phyloP scores from a whole-genome alignment of 2,113 vertebrate genomes.

The Xerus inauris region DNA sequence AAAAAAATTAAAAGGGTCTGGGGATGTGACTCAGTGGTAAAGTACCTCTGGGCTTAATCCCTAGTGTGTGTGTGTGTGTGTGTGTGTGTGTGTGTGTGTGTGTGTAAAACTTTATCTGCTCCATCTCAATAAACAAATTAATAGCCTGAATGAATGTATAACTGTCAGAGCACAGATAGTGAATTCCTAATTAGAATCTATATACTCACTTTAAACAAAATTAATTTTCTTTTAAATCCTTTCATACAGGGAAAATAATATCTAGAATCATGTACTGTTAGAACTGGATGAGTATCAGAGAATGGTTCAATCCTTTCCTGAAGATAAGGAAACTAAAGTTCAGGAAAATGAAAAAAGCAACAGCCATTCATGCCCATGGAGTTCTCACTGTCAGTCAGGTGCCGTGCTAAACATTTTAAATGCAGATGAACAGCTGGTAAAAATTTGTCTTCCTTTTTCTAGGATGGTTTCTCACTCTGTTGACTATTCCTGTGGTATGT shows the following conservation, averaged over 20 bases:
- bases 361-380: neutral
- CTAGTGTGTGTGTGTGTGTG: too few relatives aligned
- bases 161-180: neutral
- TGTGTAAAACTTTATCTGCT: too few relatives aligned
- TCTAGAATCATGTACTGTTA: neutral
- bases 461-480: neutral
- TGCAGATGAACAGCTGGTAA: neutral
- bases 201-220: neutral
- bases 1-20: too few relatives aligned
- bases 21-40: too few relatives aligned
- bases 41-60: too few relatives aligned
- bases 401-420: neutral
- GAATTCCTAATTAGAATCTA: slow-evolving; percentile 12
- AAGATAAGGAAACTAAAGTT: neutral
- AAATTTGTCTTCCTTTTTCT: neutral
- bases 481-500: neutral
- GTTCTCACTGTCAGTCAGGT: neutral
- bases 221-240: neutral
- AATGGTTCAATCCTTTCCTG: neutral
- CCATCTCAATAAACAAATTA: neutral
- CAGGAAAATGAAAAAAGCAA: neutral
- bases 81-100: too few relatives aligned
- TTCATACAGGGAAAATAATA: neutral
- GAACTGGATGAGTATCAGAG: neutral
- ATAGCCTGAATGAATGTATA: neutral